These are phyloP conservation scores for Eospalax fontanierii DNA, from an alignment of 2,797 vertebrate genomes.

Conservation along the genomic window DNA sequence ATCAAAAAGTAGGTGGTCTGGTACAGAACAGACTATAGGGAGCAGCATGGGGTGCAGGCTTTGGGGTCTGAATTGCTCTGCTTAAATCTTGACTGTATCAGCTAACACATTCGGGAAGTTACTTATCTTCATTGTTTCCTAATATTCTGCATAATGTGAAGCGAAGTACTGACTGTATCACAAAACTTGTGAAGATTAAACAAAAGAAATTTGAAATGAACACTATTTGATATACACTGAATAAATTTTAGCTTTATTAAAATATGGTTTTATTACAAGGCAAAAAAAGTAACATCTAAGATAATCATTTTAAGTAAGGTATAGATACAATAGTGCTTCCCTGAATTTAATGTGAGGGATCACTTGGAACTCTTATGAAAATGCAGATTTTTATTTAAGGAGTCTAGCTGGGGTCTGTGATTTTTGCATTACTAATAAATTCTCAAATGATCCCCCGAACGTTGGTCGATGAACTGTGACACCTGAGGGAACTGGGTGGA, in stretches of 20 bases:
- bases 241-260: constrained; percentile 22
- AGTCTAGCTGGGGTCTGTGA: neutral
- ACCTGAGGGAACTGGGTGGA: neutral
- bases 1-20: neutral
- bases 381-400: neutral
- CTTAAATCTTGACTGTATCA: neutral
- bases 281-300: neutral
- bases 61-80: neutral
- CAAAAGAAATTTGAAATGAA: constrained; percentile 25
- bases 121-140: neutral
- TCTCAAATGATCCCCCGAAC: neutral
- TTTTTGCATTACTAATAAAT: neutral
- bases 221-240: neutral
- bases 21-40: neutral
- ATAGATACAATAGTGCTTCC: neutral
- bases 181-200: neutral
- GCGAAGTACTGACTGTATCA: neutral
- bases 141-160: neutral
- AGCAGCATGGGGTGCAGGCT: neutral
- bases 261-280: neutral
- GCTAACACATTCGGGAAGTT: neutral
- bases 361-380: neutral
- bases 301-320: neutral
- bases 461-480: neutral
- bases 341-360: neutral